Conservation (phyloP, 2,113 vertebrate genomes). For the Odobenus rosmarus region DNA sequence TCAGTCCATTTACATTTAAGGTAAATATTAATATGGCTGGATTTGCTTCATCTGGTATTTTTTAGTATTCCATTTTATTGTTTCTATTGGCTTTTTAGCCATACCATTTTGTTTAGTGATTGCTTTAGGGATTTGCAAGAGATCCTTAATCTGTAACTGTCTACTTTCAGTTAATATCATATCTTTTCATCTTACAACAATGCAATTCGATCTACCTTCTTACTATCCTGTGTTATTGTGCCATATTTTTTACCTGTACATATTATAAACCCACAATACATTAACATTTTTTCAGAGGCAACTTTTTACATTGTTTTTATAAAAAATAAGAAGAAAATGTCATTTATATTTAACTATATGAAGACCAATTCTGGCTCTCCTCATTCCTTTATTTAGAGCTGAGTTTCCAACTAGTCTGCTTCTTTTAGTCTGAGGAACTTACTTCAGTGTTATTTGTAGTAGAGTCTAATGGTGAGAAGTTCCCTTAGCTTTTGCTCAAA, state of each 20-base stretch:
- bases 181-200: neutral
- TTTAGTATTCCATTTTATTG: conserved; percentile 2
- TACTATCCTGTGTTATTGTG: neutral
- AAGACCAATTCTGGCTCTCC: neutral
- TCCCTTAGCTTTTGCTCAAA: neutral
- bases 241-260: neutral
- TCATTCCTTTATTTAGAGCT: neutral
- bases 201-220: neutral
- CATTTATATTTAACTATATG: neutral
- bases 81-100: neutral
- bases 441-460: conserved; percentile 5
- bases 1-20: conserved; percentile 3
- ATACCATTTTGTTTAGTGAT: neutral
- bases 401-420: neutral
- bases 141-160: neutral
- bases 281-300: neutral
- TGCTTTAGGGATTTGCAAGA: neutral
- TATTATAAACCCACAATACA: neutral
- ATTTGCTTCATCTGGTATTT: neutral
- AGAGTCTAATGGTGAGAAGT: neutral
- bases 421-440: neutral
- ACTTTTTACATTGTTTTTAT: neutral
- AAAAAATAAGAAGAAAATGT: neutral
- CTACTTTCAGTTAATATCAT: neutral
- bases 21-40: neutral